phyloP scores from a whole-genome alignment of 2,113 vertebrate species.

The Campylorhamphus procurvoides region DNA sequence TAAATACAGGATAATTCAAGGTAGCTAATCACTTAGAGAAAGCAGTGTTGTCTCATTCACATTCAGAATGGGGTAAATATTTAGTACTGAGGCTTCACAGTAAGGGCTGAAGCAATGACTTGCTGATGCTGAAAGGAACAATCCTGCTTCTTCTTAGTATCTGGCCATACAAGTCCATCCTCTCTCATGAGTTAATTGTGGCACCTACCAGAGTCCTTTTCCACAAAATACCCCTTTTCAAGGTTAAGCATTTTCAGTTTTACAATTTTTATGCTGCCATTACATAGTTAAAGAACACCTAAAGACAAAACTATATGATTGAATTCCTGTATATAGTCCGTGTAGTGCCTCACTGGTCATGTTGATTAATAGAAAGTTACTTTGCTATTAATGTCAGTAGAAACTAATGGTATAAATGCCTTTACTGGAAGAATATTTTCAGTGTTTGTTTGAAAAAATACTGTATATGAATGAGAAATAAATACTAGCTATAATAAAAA shows the following conservation, averaged over 20 bases:
- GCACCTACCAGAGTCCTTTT: not conserved
- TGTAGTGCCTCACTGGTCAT: not conserved
- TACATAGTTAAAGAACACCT: not conserved
- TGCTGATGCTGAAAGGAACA: not conserved
- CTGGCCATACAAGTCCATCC: not conserved
- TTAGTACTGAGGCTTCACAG: not conserved
- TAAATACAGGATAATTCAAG: not conserved
- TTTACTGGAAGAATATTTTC: not conserved
- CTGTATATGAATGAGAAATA: not conserved
- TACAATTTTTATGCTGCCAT: not conserved
- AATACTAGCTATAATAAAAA: conserved; percentile 9
- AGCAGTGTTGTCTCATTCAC: not conserved
- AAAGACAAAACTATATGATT: not conserved
- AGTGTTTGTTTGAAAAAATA: not conserved
- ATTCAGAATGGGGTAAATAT: not conserved
- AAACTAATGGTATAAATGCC: not conserved
- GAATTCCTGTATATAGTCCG: not conserved
- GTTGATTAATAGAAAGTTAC: not conserved
- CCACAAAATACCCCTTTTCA: not conserved
- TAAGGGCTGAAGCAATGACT: not conserved
- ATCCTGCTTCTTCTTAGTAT: not conserved
- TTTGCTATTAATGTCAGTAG: not conserved
- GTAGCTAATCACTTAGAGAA: not conserved
- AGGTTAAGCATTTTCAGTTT: not conserved
- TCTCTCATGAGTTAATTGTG: not conserved